Conservation (phyloP, 2,888 invertebrate species). For the Hydriomena furcata region DNA sequence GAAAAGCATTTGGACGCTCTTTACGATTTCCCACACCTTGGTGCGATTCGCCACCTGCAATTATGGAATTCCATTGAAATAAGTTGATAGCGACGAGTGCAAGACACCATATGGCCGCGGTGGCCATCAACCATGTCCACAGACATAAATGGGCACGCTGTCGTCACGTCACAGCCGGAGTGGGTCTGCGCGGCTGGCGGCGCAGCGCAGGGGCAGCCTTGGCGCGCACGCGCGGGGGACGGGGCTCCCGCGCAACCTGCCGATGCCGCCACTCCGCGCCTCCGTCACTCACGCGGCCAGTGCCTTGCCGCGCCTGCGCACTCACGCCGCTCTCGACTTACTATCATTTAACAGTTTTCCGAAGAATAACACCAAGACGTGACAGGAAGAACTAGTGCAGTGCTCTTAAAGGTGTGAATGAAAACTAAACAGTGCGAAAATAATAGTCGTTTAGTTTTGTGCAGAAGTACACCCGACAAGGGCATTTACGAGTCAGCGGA, state of each 20-base stretch:
- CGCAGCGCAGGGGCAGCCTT: conserved; percentile 42
- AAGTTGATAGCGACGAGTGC: conserved; percentile 58
- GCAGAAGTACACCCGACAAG: conserved; percentile 49
- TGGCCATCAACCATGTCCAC: conserved; percentile 78
- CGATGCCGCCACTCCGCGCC: conserved; percentile 54
- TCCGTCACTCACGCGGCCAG: conserved; percentile 64
- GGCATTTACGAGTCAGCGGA: conserved; percentile 56
- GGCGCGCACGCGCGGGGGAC: conserved; percentile 42
- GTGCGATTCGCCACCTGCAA: conserved; percentile 55
- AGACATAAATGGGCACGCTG: conserved; percentile 82
- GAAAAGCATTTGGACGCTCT: conserved; percentile 25
- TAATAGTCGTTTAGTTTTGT: conserved; percentile 35
- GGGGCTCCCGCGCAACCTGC: conserved; percentile 71
- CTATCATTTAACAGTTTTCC: conserved; percentile 36
- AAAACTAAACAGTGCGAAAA: conserved; percentile 57
- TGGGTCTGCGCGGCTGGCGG: conserved; percentile 51
- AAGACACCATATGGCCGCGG: conserved; percentile 76
- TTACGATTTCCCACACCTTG: conserved; percentile 57
- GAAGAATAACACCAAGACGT: conserved; percentile 50
- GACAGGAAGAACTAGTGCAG: conserved; percentile 59
- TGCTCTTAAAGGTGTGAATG: conserved; percentile 46
- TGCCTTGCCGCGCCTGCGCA: conserved; percentile 62
- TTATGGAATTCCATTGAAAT: conserved; percentile 66
- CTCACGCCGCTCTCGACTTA: conserved; percentile 26
- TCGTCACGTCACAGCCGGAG: conserved; percentile 81